Evolutionary conservation across 2,888 invertebrate genomes (phyloP).

Genomic region (Imbricaverruca yamaguchii): DNA sequence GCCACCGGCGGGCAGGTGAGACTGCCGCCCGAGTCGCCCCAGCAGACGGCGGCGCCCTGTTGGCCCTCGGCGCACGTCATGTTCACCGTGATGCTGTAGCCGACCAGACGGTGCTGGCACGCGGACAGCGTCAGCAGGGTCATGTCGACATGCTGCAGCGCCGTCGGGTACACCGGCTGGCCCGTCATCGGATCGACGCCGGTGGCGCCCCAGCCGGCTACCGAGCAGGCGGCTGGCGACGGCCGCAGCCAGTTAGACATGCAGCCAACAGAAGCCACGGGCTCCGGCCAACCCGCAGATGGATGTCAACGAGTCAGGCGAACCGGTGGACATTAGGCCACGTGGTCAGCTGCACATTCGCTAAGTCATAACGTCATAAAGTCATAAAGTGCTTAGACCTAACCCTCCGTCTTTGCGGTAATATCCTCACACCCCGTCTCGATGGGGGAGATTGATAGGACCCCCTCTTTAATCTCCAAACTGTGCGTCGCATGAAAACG

Average conservation of each 20-base stretch:
- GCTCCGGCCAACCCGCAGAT: too few relatives aligned
- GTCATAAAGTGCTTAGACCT: too few relatives aligned
- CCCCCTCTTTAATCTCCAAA: too few relatives aligned
- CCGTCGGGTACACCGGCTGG: not conserved
- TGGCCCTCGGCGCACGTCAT: slow-evolving; percentile 5
- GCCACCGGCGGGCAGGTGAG: not conserved
- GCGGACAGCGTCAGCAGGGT: not conserved
- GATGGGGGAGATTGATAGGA: too few relatives aligned
- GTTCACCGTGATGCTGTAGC: not conserved
- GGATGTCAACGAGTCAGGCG: too few relatives aligned
- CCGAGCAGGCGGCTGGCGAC: not conserved
- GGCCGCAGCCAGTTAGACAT: too few relatives aligned
- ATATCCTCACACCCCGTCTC: too few relatives aligned
- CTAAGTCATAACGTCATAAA: too few relatives aligned
- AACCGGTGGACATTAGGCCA: too few relatives aligned
- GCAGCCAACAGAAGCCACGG: not conserved
- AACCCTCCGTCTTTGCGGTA: too few relatives aligned
- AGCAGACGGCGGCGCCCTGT: slow-evolving; percentile 6
- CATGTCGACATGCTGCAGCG: not conserved
- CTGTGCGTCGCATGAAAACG: too few relatives aligned
- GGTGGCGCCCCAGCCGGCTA: slow-evolving; percentile 10
- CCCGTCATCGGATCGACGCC: not conserved
- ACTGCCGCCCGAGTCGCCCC: slow-evolving; percentile 8
- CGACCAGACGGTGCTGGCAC: not conserved
- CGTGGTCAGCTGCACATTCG: too few relatives aligned